Evolutionary conservation across 2,888 invertebrate species (phyloP).

Genomic region (Thymelicus sylvestris): DNA sequence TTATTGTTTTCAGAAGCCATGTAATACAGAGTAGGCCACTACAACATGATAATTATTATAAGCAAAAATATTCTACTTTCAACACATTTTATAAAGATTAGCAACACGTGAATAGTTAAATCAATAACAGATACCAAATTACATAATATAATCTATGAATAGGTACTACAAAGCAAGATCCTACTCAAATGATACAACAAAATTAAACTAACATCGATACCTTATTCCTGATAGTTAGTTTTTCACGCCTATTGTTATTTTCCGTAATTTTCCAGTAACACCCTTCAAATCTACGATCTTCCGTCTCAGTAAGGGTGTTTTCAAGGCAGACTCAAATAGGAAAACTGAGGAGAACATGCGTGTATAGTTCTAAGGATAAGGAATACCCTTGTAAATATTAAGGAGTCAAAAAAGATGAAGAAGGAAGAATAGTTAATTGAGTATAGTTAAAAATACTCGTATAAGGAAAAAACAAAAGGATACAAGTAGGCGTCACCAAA

Average conservation of each 20-base stretch:
- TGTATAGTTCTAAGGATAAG: not conserved
- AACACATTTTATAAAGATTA: slow-evolving; percentile 18
- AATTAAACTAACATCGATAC: not conserved
- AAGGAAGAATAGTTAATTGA: too few relatives aligned
- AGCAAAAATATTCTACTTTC: slow-evolving; percentile 10
- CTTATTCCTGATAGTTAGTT: not conserved
- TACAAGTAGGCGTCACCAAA: not conserved
- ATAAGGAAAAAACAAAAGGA: too few relatives aligned
- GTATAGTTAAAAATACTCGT: too few relatives aligned
- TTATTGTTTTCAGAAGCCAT: not conserved
- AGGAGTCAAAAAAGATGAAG: not conserved
- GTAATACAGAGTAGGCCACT: not conserved
- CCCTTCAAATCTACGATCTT: not conserved
- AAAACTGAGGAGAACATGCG: not conserved
- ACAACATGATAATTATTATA: not conserved
- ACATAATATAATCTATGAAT: not conserved
- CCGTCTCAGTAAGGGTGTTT: not conserved
- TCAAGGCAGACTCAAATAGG: slow-evolving; percentile 2
- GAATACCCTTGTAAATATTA: not conserved
- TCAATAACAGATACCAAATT: not conserved
- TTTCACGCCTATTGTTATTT: not conserved
- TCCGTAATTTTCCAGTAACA: not conserved
- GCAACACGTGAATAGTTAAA: slow-evolving; percentile 13
- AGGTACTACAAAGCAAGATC: too few relatives aligned
- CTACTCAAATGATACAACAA: too few relatives aligned